These are phyloP conservation scores for Bombus confusus DNA, from an alignment of 1,140 invertebrate genomes.

Conservation along the genomic window DNA sequence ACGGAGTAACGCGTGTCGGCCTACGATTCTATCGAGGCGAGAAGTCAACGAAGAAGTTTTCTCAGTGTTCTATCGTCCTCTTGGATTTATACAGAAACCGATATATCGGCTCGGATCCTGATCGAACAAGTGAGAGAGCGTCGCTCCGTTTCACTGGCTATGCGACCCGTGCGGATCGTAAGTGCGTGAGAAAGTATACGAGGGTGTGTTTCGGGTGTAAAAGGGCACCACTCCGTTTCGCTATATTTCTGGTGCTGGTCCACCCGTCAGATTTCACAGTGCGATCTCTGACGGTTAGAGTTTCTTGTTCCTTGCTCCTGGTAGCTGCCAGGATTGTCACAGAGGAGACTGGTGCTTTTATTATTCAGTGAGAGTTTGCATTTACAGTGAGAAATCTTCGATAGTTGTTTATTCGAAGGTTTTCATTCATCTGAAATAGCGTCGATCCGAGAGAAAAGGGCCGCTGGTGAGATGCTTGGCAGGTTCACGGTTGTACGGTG, in stretches of 20 bases:
- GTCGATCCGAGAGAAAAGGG: not conserved
- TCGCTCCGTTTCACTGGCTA: conserved; percentile 14
- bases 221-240: conserved; percentile 18
- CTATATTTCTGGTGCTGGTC: conserved; percentile 30
- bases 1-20: not conserved
- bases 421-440: not conserved
- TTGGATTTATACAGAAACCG: not conserved
- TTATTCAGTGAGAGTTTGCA: not conserved
- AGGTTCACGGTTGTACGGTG: conserved; percentile 30
- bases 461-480: conserved; percentile 29
- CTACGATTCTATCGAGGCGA: not conserved
- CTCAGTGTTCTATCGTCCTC: not conserved
- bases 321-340: not conserved
- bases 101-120: not conserved
- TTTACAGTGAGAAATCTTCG: not conserved
- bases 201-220: conserved; percentile 42
- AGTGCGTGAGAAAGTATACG: conserved; percentile 46
- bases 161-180: conserved; percentile 27
- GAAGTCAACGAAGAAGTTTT: not conserved
- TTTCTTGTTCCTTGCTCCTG: conserved; percentile 6
- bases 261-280: conserved; percentile 13
- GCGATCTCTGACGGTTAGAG: not conserved
- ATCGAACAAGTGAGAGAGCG: conserved; percentile 13
- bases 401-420: not conserved
- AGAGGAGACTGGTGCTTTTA: not conserved